These are phyloP conservation scores for Cotesia congregata DNA, from an alignment of 2,888 invertebrate genomes.

Conservation along the genomic window DNA sequence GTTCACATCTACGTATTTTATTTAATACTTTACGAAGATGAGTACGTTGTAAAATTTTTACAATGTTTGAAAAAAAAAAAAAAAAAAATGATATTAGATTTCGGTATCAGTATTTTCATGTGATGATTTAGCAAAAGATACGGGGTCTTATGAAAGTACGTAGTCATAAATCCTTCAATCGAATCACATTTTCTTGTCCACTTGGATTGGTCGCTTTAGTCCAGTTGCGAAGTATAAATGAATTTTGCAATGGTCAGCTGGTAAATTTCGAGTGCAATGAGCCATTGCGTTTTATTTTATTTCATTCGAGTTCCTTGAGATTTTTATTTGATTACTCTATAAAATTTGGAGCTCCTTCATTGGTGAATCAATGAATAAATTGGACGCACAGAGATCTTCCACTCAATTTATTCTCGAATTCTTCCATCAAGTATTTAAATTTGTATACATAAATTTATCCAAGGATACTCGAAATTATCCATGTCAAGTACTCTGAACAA, in stretches of 20 bases:
- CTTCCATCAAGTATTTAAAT: constrained; percentile 20
- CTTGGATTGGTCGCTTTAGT: constrained; percentile 19
- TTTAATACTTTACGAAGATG: neutral
- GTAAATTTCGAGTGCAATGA: constrained; percentile 35
- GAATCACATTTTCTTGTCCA: constrained; percentile 48
- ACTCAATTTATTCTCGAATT: constrained; percentile 27
- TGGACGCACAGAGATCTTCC: constrained; percentile 19
- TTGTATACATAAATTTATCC: neutral
- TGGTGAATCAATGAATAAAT: neutral
- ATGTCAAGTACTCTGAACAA: neutral
- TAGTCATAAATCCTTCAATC: constrained; percentile 55
- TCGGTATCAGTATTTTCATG: neutral
- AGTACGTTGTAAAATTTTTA: too few species aligned
- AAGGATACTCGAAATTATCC: neutral
- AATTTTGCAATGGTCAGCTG: constrained; percentile 51
- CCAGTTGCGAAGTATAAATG: constrained; percentile 42
- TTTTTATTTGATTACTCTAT: neutral
- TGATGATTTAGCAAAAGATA: constrained; percentile 25
- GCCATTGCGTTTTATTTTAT: constrained; percentile 40
- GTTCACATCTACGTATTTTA: constrained; percentile 10
- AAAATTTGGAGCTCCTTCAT: neutral
- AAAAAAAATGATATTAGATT: neutral
- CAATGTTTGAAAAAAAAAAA: too few species aligned
- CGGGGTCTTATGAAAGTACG: constrained; percentile 34
- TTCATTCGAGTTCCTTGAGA: constrained; percentile 31